A percentile compares a stretch with the other conserved stretches of the same genome.
Evolutionary conservation across 2,113 vertebrate genomes (phyloP).

Genomic region (Sylvietta virens): DNA sequence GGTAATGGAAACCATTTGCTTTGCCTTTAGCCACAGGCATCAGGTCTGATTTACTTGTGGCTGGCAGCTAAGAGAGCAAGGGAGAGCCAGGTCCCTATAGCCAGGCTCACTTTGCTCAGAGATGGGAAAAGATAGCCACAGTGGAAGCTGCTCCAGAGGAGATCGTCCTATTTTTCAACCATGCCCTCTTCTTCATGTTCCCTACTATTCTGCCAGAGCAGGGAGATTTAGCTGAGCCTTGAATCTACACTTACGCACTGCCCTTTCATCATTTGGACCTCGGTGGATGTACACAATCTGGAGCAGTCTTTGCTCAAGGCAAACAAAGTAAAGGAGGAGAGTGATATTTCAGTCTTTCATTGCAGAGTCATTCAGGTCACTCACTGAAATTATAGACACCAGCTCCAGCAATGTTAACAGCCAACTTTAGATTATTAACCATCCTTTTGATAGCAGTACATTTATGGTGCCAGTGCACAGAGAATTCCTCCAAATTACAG

Average conservation of each 20-base stretch:
- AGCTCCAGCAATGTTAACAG: conserved; percentile 53
- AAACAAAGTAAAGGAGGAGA: conserved; percentile 60
- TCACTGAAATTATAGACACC: conserved; percentile 62
- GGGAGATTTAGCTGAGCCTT: conserved; percentile 4
- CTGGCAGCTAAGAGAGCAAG: conserved; percentile 15
- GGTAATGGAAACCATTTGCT: conserved; percentile 37
- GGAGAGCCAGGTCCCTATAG: neutral
- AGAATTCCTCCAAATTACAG: conserved; percentile 63
- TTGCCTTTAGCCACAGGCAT: conserved; percentile 7
- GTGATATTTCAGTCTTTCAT: conserved; percentile 68
- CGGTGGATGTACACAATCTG: conserved; percentile 40
- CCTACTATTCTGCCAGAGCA: neutral
- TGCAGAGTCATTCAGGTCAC: conserved; percentile 59
- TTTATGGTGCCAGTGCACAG: conserved; percentile 3
- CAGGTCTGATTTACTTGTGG: conserved; percentile 15
- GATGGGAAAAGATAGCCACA: neutral
- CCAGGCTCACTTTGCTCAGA: neutral
- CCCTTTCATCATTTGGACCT: conserved; percentile 63
- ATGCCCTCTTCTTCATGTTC: neutral
- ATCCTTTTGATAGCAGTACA: conserved; percentile 50
- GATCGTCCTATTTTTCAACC: neutral
- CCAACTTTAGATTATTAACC: conserved; percentile 66
- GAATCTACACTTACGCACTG: neutral
- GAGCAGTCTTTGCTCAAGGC: conserved; percentile 68
- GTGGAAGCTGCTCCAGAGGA: neutral